These are phyloP conservation scores for Pristionchus maxplancki DNA, from an alignment of 2,888 invertebrate genomes.

Conservation along the genomic window DNA sequence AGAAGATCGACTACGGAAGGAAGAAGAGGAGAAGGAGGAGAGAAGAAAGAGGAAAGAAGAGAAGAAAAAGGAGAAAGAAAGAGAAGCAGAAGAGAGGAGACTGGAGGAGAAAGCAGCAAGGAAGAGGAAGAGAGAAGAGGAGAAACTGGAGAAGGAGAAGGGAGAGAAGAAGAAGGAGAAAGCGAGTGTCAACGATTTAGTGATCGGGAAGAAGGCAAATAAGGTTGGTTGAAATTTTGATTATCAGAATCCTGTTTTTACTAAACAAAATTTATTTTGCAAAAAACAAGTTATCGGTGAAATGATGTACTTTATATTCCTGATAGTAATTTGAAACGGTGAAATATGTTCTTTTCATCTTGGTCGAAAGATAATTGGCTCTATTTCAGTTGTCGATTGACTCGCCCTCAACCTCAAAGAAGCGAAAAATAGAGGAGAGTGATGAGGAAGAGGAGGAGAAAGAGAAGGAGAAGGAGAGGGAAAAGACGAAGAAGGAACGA, in stretches of 20 bases:
- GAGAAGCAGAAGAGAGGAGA: constrained; percentile 37
- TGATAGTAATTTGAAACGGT: too few relatives aligned
- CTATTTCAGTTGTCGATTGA: not conserved
- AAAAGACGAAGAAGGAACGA: not conserved
- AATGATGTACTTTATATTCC: too few relatives aligned
- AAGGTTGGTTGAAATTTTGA: not conserved
- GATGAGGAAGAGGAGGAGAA: constrained; percentile 30
- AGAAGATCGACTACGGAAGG: not conserved
- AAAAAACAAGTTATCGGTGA: too few relatives aligned
- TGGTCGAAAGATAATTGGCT: too few relatives aligned
- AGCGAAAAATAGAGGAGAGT: not conserved
- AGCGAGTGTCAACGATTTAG: constrained; percentile 15
- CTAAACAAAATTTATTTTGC: too few relatives aligned
- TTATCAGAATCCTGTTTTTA: too few relatives aligned
- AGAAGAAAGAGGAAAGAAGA: not conserved
- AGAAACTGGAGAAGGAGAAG: not conserved
- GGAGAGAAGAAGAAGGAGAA: constrained; percentile 30
- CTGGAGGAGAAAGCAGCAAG: constrained; percentile 38
- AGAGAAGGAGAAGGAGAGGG: not conserved
- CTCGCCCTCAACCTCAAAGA: not conserved
- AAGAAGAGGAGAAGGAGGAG: constrained; percentile 35
- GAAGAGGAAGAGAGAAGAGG: constrained; percentile 38
- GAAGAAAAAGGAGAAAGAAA: constrained; percentile 8
- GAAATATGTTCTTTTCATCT: too few relatives aligned
- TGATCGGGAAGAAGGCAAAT: not conserved